Base-by-base conservation (phyloP, 2,888 invertebrate species). In the Meliscaeva auricollis region DNA sequence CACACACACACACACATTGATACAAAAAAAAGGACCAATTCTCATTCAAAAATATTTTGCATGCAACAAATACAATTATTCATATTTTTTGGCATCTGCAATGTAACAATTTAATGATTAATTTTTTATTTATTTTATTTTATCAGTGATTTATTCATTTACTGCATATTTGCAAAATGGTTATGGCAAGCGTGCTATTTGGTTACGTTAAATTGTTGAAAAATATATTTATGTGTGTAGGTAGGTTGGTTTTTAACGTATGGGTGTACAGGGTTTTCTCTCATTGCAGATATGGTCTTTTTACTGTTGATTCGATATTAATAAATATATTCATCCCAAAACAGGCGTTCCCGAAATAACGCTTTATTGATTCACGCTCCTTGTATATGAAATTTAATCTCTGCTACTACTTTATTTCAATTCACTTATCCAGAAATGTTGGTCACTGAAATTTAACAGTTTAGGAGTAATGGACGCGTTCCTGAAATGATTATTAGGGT, bases 71-170 rank as follows among this genome's bases (percentile, higher is more conserved):
- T 74, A 64, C 69, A 79, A 74, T 79, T 79, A 74, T 79, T 83
- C 83, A 83, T 70, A 74, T 74, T 83, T 32, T 82, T 69, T 78
- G 79, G 64, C 79, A 74, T 83, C 73, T 85, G 85, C 68, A 81
- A 80, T 72, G 80, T 81, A 77, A 85, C 81, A 73, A 81, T 81
- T 81, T 81, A 80, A 85, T 81, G 85, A 85, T 81, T 85, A 77
- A 84, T 85, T 81, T 81, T 85, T 81, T 77, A 85, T 74, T 83
- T 78, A 70, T 75, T 73, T 78, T 78, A 83, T 83, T 83, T 79
- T 78, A 79, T 83, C 74, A 79, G 74, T 83, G 83, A 83, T 83
- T 83, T 83, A 83, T 83, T 74, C 74, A 83, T 79, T 83, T 83
- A 74, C 64, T 74, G 74, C 69, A 75, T 78, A 83, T 82, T 77